phyloP scores from a whole-genome alignment of 2,888 invertebrate species.

The Ochropleura plecta region DNA sequence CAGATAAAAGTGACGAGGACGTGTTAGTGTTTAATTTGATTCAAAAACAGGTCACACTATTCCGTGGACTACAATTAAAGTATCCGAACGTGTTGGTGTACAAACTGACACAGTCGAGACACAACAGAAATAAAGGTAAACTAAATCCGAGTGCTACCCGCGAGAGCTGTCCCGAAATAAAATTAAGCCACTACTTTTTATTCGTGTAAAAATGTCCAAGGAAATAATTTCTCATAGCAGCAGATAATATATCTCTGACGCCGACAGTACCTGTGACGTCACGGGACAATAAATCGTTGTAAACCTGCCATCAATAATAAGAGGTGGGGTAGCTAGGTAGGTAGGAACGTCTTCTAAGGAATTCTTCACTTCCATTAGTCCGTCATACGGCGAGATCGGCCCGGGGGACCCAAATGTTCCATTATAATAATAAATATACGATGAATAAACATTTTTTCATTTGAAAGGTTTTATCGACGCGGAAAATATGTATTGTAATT shows the following conservation, averaged over 20 bases:
- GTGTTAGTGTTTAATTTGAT: conserved; percentile 12
- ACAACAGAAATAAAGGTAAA: conserved; percentile 23
- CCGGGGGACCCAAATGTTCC: conserved; percentile 35
- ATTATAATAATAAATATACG: conserved; percentile 49
- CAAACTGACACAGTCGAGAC: not conserved
- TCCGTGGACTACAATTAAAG: not conserved
- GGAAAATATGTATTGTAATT: conserved; percentile 25
- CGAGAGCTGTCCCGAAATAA: conserved; percentile 18
- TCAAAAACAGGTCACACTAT: not conserved
- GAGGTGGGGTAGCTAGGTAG: conserved; percentile 5
- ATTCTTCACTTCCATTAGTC: conserved; percentile 55
- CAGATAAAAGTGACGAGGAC: conserved; percentile 10
- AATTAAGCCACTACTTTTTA: conserved; percentile 32
- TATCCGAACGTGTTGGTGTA: not conserved
- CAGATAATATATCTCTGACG: conserved; percentile 64
- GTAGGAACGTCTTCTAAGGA: conserved; percentile 28
- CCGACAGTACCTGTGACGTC: conserved; percentile 60
- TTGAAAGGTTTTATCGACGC: conserved; percentile 33
- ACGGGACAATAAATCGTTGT: conserved; percentile 63
- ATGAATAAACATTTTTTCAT: conserved; percentile 54
- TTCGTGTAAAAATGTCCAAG: conserved; percentile 30
- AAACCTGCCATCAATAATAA: conserved; percentile 49
- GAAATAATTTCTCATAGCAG: conserved; percentile 24
- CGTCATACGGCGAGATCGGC: conserved; percentile 26
- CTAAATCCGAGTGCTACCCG: not conserved